Percentiles rank a stretch among this genome's conserved stretches.
Evolutionary conservation across 2,113 vertebrate genomes (phyloP).

Genomic region (Crotalus helleri): DNA sequence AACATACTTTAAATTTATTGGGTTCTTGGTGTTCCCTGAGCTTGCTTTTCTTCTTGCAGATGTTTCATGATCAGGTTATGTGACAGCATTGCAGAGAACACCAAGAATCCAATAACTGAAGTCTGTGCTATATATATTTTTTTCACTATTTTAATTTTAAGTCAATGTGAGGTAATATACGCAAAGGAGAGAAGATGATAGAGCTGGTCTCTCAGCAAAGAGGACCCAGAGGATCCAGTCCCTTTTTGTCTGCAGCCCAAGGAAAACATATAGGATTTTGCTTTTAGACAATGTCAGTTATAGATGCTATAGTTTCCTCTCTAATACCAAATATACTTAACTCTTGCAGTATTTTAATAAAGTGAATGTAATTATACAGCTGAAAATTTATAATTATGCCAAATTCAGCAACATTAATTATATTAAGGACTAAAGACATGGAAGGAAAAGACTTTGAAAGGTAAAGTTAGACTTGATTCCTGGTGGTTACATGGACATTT

Average conservation of each 20-base stretch:
- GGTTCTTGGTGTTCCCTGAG: background rate
- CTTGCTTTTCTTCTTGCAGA: background rate
- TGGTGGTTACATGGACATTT: background rate
- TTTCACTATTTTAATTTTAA: background rate
- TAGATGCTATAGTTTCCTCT: background rate
- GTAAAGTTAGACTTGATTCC: background rate
- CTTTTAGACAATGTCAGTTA: background rate
- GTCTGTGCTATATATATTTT: background rate
- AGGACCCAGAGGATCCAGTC: background rate
- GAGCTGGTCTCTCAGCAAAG: background rate
- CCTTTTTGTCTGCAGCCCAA: background rate
- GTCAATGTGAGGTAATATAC: background rate
- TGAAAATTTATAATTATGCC: background rate
- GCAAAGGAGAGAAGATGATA: background rate
- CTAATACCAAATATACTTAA: background rate
- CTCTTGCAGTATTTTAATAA: background rate
- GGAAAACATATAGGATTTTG: background rate
- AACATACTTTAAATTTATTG: background rate
- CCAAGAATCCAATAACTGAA: background rate
- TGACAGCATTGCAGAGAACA: background rate
- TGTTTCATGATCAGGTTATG: background rate
- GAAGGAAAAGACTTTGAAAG: background rate
- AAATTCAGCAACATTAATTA: background rate
- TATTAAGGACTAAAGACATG: background rate
- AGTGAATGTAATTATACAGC: background rate